Conservation (phyloP, 30 jellyfish, hydroid and myxozoan species). For the Catostylus mosaicus region DNA sequence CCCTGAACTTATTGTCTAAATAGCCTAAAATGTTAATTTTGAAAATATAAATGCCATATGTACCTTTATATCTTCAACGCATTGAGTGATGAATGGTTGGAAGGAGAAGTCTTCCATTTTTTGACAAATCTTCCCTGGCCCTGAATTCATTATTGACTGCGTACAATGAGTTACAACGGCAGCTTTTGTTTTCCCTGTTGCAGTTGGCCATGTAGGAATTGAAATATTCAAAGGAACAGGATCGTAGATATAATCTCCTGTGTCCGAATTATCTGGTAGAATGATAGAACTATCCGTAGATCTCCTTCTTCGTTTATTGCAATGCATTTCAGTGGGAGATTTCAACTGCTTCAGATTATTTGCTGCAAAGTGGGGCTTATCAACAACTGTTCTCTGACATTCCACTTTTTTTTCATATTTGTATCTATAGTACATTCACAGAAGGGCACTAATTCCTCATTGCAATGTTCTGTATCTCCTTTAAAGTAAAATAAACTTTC, state of each 20-base stretch:
- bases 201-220: constrained; percentile 6
- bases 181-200: no score
- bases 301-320: constrained; percentile 75
- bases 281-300: constrained; percentile 45
- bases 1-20: no score
- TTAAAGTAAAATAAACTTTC: constrained; percentile 74
- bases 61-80: no score
- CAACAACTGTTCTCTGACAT: constrained; percentile 51
- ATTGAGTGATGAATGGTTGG: no score
- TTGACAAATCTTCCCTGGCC: no score
- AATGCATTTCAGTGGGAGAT: constrained; percentile 75
- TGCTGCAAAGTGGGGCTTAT: constrained; percentile 69
- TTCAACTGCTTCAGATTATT: constrained; percentile 69
- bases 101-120: no score
- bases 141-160: no score
- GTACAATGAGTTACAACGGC: no score
- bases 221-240: constrained; percentile 40
- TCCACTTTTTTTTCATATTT: constrained; percentile 44
- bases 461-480: constrained; percentile 76
- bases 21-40: no score
- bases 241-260: constrained; percentile 49
- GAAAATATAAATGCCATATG: no score
- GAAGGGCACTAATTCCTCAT: constrained; percentile 52
- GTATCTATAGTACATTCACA: constrained; percentile 70
- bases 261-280: constrained; percentile 72